These are phyloP conservation scores for Cervus canadensis DNA, from an alignment of 2,113 vertebrate genomes.

Conservation along the genomic window DNA sequence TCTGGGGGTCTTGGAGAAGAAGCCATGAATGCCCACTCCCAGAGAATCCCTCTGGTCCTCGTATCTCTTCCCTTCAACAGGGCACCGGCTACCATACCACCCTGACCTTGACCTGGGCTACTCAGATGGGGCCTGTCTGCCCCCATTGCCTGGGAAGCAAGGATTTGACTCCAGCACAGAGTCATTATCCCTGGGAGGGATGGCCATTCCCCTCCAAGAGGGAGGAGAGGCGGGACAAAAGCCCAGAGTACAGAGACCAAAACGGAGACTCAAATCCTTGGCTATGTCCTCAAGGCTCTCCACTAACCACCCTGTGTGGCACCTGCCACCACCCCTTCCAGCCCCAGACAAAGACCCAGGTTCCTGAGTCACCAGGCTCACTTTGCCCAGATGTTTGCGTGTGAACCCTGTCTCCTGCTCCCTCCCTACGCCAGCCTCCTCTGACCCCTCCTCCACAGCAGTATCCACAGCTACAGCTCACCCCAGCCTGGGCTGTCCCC, in stretches of 20 bases:
- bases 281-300: not conserved
- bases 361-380: too few relatives aligned
- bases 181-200: not conserved
- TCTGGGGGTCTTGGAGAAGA: not conserved
- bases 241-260: not conserved
- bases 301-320: accelerated
- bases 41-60: not conserved
- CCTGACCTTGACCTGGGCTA: not conserved
- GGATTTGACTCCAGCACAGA: not conserved
- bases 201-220: not conserved
- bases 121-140: not conserved
- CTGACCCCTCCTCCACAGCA: not conserved
- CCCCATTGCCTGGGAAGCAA: not conserved
- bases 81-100: not conserved
- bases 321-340: not conserved
- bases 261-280: not conserved
- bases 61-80: not conserved
- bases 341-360: not conserved
- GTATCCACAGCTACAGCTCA: not conserved
- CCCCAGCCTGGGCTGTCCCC: too few relatives aligned
- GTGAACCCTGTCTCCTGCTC: not conserved
- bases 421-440: not conserved
- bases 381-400: not conserved
- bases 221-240: not conserved
- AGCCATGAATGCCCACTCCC: accelerated